Conservation (phyloP, 2,888 invertebrate genomes). For the Sisyra nigra region DNA sequence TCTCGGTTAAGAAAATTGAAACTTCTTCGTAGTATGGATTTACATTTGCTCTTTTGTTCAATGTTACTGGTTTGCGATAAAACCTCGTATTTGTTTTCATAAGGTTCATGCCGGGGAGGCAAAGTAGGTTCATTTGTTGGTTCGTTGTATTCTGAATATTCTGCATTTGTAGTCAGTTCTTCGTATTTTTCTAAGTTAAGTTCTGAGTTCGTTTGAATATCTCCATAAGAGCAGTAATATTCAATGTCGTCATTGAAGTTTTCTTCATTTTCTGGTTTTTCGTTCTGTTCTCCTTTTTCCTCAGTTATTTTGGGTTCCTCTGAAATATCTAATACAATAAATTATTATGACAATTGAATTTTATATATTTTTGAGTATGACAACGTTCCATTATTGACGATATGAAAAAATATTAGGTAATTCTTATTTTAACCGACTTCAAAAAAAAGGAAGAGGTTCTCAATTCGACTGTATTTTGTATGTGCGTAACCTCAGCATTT, state of each 20-base stretch:
- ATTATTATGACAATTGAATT: too few species aligned
- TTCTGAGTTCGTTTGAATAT: neutral
- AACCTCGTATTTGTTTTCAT: neutral
- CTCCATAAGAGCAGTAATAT: conserved; percentile 4
- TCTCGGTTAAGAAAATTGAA: neutral
- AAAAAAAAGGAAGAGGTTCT: too few species aligned
- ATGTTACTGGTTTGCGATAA: neutral
- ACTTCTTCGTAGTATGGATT: neutral
- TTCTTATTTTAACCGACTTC: too few species aligned
- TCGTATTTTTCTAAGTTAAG: neutral
- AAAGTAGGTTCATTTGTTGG: neutral
- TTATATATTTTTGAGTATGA: too few species aligned
- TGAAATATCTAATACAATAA: too few species aligned
- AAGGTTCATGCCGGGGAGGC: neutral
- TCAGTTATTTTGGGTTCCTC: too few species aligned
- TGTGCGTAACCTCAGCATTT: too few species aligned
- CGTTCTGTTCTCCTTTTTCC: too few species aligned
- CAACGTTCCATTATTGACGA: too few species aligned
- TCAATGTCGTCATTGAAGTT: conserved; percentile 1
- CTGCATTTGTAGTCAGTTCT: neutral
- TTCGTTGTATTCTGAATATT: too few species aligned
- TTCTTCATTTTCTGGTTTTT: neutral
- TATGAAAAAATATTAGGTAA: too few species aligned
- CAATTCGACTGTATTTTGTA: too few species aligned
- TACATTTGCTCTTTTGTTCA: neutral